Conservation (phyloP, 2,888 invertebrate species). For the Meliscaeva auricollis region DNA sequence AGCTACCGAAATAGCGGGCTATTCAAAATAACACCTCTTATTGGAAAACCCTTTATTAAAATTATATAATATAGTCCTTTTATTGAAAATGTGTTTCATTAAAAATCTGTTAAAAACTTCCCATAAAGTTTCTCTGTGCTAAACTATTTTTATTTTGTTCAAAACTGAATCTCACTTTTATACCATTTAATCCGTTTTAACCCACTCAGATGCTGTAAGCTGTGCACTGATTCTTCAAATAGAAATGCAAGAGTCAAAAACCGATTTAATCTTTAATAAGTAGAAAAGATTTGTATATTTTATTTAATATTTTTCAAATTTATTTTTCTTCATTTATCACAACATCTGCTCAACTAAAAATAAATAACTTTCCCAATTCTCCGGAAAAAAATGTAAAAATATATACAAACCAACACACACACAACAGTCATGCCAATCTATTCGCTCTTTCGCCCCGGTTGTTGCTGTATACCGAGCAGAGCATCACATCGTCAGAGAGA, state of each 20-base stretch:
- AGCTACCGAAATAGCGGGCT: too few relatives aligned
- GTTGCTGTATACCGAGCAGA: neutral
- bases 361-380: neutral
- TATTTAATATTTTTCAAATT: neutral
- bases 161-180: too few relatives aligned
- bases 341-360: neutral
- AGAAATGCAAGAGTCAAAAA: neutral
- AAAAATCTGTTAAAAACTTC: too few relatives aligned
- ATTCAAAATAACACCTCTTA: too few relatives aligned
- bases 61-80: too few relatives aligned
- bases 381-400: neutral
- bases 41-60: too few relatives aligned
- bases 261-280: neutral
- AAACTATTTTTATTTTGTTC: too few relatives aligned
- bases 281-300: neutral
- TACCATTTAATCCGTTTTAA: neutral
- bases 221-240: neutral
- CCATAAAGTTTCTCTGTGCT: too few relatives aligned
- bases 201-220: neutral
- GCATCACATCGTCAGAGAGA: conserved; percentile 39
- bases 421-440: conserved; percentile 9
- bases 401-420: neutral
- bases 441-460: neutral
- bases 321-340: conserved; percentile 20
- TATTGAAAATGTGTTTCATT: too few relatives aligned